Base-by-base conservation (phyloP, 2,797 vertebrate genomes). In the Chelidonichthys spinosus region DNA sequence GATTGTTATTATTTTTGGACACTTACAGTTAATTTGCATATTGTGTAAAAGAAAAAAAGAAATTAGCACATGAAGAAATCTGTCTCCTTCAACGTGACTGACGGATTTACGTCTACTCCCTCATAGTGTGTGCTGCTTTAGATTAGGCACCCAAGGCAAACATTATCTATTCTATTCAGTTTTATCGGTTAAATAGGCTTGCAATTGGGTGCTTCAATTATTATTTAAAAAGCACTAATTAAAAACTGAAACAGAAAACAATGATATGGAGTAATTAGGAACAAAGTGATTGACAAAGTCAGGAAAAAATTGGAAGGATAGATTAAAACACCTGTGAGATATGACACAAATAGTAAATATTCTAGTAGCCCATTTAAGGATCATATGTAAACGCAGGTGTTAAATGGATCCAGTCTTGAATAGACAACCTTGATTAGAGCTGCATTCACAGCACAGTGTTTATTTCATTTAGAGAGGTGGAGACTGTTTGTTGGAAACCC, bases 381-480 rank as follows among this genome's bases (percentile, higher is more conserved):
- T 63, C 1, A 70, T 39, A 42, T 10, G 13, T 53, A 32, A 25
- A 18, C 33, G 43, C 49, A 63, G 63, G 43, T 69, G 58, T 69
- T 79, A 69, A 82, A 74, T 53, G 49, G 64, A 66, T 46, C 10
- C 63, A 67, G 43, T 59, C 50, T 71, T 63, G 25, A 43, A 14
- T 5, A 25, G 39, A 71, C 58, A 75, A 25, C 1, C 25, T 25
- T 25, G 25, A 25, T 25, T 25, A 62, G 55, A 70, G 15, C 62
- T 83, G 65, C 67, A 76, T 84, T 83, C 81, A 76, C 67, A 49
- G 75, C 47, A 59, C 66, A 46, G 9, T 37, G 35, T 69, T 79
- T 74, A 80, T 89, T 81, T 68, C 70, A 88, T 88, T 83, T 82
- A 84, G 81, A 90, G 75, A 67, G 74, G 50, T 50, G 37, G 32